Conservation (phyloP, 2,113 vertebrate genomes). For the Cinclus cinclus region DNA sequence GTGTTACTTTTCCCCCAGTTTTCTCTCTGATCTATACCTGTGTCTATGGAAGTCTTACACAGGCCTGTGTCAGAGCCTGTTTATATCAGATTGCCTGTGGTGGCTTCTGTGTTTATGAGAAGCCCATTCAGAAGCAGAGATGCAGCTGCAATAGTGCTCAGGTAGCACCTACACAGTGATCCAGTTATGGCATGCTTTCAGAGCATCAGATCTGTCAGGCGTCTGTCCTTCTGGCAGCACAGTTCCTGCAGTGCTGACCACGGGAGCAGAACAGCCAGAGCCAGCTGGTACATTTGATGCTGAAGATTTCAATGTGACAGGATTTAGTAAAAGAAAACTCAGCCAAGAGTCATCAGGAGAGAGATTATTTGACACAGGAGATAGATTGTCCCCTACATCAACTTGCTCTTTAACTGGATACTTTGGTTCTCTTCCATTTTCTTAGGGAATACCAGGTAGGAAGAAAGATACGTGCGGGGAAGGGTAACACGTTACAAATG, state of each 20-base stretch:
- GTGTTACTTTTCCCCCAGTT: not conserved
- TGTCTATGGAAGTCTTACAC: not conserved
- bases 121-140: not conserved
- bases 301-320: not conserved
- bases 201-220: not conserved
- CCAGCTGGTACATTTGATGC: not conserved
- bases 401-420: not conserved
- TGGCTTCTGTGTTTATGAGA: not conserved
- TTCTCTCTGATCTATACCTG: not conserved
- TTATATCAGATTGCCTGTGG: not conserved
- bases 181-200: not conserved
- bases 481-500: not conserved
- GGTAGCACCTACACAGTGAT: not conserved
- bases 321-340: not conserved
- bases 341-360: not conserved
- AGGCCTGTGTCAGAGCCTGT: not conserved
- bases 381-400: not conserved
- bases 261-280: not conserved
- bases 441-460: not conserved
- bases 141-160: accelerated
- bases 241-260: not conserved
- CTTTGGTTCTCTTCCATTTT: not conserved
- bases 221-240: not conserved
- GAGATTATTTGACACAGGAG: not conserved
- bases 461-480: not conserved